Percentiles rank a stretch among this genome's conserved stretches.
These are phyloP conservation scores for Eilema sororculum DNA, from an alignment of 2,888 invertebrate species.

Conservation along the genomic window DNA sequence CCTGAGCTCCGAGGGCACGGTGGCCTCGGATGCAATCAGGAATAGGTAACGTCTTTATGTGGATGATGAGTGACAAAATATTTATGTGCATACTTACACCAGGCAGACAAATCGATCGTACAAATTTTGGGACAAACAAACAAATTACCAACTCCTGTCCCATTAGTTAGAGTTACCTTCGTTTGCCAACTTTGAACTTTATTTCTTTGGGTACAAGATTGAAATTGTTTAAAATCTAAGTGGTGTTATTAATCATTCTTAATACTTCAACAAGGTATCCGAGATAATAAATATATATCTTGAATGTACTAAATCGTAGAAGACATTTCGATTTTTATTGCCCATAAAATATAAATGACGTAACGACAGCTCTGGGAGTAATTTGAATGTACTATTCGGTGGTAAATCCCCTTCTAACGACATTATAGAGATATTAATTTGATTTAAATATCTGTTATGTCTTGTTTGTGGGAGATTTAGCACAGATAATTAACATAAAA, in stretches of 20 bases:
- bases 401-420: constrained; percentile 12
- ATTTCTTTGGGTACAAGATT: neutral
- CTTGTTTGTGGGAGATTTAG: neutral
- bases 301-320: constrained; percentile 22
- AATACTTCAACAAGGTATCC: constrained; percentile 25
- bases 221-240: constrained; percentile 11
- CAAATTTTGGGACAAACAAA: constrained; percentile 22
- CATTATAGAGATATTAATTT: constrained; percentile 14
- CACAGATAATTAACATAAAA: neutral
- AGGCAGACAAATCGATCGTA: constrained; percentile 16
- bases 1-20: too few relatives aligned
- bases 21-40: too few relatives aligned
- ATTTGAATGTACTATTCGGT: constrained; percentile 12
- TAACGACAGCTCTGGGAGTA: neutral
- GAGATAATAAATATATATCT: constrained; percentile 24
- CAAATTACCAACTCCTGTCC: constrained; percentile 18
- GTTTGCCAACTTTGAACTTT: constrained; percentile 7
- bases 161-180: constrained; percentile 3
- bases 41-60: too few relatives aligned
- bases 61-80: too few relatives aligned
- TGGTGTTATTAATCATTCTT: constrained; percentile 17
- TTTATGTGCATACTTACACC: neutral
- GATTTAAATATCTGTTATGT: constrained; percentile 16
- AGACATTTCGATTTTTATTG: constrained; percentile 27
- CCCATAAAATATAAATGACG: constrained; percentile 20